Evolutionary conservation across 2,113 vertebrate species (phyloP).

Genomic region (Proteles cristata): DNA sequence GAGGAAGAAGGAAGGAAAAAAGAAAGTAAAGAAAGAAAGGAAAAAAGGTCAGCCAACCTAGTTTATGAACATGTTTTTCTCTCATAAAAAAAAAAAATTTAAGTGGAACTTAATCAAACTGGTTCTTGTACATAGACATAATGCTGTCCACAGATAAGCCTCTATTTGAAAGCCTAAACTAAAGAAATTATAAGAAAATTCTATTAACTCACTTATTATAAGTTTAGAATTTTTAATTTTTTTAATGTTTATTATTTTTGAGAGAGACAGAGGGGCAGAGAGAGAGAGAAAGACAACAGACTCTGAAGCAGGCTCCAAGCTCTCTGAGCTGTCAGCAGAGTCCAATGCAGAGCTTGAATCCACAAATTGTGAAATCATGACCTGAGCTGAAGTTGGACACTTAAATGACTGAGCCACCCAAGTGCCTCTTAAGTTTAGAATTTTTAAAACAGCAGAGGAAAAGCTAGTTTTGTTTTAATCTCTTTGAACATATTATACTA

Average conservation of each 20-base stretch:
- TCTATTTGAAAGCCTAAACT: neutral
- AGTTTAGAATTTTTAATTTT: neutral
- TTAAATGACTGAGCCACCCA: too few relatives aligned
- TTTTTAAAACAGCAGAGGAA: neutral
- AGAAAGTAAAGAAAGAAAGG: neutral
- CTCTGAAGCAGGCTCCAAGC: too few relatives aligned
- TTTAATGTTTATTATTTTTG: too few relatives aligned
- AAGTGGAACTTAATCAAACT: neutral
- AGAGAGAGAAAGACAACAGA: too few relatives aligned
- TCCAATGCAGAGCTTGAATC: too few relatives aligned
- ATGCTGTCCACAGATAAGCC: neutral
- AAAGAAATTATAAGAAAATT: conserved; percentile 1
- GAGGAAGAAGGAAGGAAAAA: neutral
- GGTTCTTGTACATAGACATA: neutral
- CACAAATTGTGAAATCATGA: too few relatives aligned
- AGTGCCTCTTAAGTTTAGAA: neutral
- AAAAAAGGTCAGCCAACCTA: neutral
- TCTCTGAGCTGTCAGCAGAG: too few relatives aligned
- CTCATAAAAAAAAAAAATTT: neutral
- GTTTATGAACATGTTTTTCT: neutral
- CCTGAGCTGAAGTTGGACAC: too few relatives aligned
- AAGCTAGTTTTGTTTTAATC: neutral
- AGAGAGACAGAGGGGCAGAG: too few relatives aligned
- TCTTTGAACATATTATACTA: neutral
- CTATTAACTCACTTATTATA: neutral